phyloP scores from a whole-genome alignment of 2,113 vertebrate genomes.

The Anarrhichthys ocellatus region DNA sequence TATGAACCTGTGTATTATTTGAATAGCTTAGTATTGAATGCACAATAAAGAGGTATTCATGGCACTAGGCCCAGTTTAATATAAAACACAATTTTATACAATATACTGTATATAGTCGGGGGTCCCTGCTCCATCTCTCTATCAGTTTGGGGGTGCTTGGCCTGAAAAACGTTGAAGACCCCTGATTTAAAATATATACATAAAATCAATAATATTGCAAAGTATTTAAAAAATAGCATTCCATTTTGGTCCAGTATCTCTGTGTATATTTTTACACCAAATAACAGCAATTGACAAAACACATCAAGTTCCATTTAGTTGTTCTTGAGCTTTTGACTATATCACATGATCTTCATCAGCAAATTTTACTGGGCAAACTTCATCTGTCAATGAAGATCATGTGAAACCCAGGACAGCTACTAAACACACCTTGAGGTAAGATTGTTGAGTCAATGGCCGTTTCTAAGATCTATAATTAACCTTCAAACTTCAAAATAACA shows the following conservation, averaged over 20 bases:
- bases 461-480: neutral
- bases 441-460: neutral
- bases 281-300: neutral
- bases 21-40: no score
- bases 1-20: no score
- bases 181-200: neutral
- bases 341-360: neutral
- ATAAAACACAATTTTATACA: no score
- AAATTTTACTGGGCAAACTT: neutral
- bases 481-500: neutral
- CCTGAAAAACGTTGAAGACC: no score
- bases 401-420: neutral
- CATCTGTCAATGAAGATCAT: neutral
- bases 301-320: neutral
- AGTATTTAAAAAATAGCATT: neutral
- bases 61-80: no score
- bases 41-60: no score
- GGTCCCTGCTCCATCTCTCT: no score
- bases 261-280: neutral
- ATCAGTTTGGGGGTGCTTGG: no score
- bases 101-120: no score
- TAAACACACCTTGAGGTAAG: neutral
- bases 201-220: neutral
- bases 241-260: neutral
- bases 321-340: neutral